Evolutionary conservation across 2,888 invertebrate species (phyloP).

Genomic region (Cremastinae sp.): DNA sequence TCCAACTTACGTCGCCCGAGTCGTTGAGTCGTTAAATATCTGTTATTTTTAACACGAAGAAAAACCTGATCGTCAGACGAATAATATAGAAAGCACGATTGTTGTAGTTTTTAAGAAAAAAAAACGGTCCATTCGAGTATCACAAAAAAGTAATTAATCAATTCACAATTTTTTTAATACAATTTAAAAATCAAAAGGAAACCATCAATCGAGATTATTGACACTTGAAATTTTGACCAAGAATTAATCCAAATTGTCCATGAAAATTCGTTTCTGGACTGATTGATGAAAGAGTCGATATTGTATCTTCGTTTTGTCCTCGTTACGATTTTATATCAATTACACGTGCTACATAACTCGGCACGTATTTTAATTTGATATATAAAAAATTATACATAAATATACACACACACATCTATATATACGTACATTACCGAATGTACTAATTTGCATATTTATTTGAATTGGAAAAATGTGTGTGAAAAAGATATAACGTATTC

Average conservation of each 20-base stretch:
- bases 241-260: too few species aligned
- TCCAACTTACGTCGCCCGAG: slow-evolving; percentile 26
- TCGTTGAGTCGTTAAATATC: slow-evolving; percentile 32
- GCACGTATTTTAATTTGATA: slow-evolving; percentile 37
- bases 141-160: neutral
- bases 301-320: slow-evolving; percentile 45
- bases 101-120: slow-evolving; percentile 49
- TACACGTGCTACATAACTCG: slow-evolving; percentile 19
- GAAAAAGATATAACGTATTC: slow-evolving; percentile 10
- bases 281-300: slow-evolving; percentile 41
- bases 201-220: neutral
- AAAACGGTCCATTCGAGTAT: slow-evolving; percentile 40
- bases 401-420: slow-evolving; percentile 16
- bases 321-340: slow-evolving; percentile 45
- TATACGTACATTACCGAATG: slow-evolving; percentile 11
- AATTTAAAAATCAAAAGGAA: too few species aligned
- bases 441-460: neutral
- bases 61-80: slow-evolving; percentile 37
- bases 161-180: slow-evolving; percentile 27
- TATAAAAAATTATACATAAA: slow-evolving; percentile 42
- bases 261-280: slow-evolving; percentile 17
- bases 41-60: neutral
- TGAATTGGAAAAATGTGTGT: slow-evolving; percentile 29
- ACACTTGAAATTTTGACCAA: too few species aligned
- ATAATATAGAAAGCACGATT: slow-evolving; percentile 46